Evolutionary conservation across 2,888 invertebrate genomes (phyloP).

Genomic region (Archaeoteleia sp.): DNA sequence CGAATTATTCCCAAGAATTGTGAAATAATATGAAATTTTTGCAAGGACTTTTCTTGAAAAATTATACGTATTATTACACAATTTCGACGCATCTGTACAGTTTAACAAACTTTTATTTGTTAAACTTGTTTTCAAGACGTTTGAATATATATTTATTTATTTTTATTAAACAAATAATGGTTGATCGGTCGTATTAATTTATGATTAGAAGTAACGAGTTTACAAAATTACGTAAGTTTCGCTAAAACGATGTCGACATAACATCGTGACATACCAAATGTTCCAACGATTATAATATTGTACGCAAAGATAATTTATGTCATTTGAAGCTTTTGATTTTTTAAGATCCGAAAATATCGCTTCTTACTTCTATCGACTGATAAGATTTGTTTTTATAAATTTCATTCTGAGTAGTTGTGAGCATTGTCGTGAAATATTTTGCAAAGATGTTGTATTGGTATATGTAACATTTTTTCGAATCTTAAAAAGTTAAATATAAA

Average conservation of each 20-base stretch:
- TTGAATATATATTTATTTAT: too few species aligned
- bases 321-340: too few species aligned
- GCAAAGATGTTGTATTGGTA: constrained; percentile 36
- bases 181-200: too few species aligned
- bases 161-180: not conserved
- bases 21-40: constrained; percentile 28
- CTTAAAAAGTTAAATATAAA: constrained; percentile 17
- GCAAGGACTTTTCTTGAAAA: not conserved
- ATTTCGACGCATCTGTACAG: too few species aligned
- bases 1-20: not conserved
- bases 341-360: constrained; percentile 46
- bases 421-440: constrained; percentile 48
- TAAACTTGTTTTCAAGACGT: too few species aligned
- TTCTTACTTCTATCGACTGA: too few species aligned
- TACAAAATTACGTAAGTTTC: constrained; percentile 7
- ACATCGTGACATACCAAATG: constrained; percentile 49
- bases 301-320: constrained; percentile 45
- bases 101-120: too few species aligned
- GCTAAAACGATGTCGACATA: constrained; percentile 41
- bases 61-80: not conserved
- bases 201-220: constrained; percentile 3
- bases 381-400: constrained; percentile 43
- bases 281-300: constrained; percentile 46
- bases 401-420: constrained; percentile 39
- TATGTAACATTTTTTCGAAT: constrained; percentile 39